Evolutionary conservation across 2,888 invertebrate genomes (phyloP).

Genomic region (Anoplius nigerrimus): DNA sequence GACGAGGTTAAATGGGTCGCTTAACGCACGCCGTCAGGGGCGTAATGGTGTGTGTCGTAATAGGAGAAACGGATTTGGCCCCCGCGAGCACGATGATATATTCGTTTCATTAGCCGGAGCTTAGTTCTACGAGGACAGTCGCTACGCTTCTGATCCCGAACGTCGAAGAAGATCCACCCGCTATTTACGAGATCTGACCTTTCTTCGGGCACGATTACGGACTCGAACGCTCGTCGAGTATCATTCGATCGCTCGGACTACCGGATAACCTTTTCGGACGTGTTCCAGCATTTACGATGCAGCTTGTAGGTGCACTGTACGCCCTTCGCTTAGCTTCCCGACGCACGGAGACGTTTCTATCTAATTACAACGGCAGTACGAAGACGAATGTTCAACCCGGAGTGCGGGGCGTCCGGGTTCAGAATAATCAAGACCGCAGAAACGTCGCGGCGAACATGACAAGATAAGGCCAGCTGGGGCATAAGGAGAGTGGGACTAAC

Average conservation of each 20-base stretch:
- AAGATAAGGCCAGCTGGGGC: too few species aligned
- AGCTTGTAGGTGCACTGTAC: too few species aligned
- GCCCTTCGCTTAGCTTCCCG: too few species aligned
- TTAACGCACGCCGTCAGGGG: slow-evolving; percentile 57
- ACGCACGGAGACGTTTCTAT: too few species aligned
- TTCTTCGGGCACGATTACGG: not conserved
- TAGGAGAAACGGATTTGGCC: slow-evolving; percentile 67
- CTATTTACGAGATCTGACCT: slow-evolving; percentile 25
- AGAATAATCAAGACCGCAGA: too few species aligned
- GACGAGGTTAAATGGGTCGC: slow-evolving; percentile 63
- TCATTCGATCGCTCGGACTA: too few species aligned
- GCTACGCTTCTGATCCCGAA: slow-evolving; percentile 23
- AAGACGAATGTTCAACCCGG: not conserved
- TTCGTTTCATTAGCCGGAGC: slow-evolving; percentile 68
- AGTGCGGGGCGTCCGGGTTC: too few species aligned
- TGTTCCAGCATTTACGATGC: too few species aligned
- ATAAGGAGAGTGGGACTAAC: too few species aligned
- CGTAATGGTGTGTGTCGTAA: slow-evolving; percentile 66
- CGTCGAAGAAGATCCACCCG: slow-evolving; percentile 29
- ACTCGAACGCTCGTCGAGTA: slow-evolving; percentile 1
- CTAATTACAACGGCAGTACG: not conserved
- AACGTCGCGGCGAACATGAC: too few species aligned
- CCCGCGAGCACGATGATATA: slow-evolving; percentile 62
- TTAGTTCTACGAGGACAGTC: slow-evolving; percentile 39
- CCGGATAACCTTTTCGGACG: too few species aligned